Conservation (phyloP, 92 coral and sea anemone species). For the Porites divaricata region DNA sequence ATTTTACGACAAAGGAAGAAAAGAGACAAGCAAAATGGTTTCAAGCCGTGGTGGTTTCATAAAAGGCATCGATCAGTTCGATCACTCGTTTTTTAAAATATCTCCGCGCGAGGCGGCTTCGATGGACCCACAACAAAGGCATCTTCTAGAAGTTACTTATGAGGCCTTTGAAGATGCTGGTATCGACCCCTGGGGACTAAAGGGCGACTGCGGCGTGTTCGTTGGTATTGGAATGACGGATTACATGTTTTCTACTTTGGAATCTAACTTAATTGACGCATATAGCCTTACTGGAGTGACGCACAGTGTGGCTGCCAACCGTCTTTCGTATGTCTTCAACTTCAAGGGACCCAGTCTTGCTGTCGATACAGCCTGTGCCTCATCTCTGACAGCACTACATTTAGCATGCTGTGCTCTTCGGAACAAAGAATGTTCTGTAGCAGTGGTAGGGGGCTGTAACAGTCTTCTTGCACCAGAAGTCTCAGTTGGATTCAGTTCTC, state of each 20-base stretch:
- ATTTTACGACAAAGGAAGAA: background rate
- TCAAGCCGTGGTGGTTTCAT: slow-evolving; percentile 9
- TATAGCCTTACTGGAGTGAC: slow-evolving; percentile 20
- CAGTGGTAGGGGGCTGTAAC: slow-evolving; percentile 51
- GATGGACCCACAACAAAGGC: slow-evolving; percentile 65
- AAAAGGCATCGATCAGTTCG: slow-evolving; percentile 37
- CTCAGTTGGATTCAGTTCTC: slow-evolving; percentile 12
- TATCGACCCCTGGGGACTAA: background rate
- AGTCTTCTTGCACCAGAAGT: slow-evolving; percentile 10
- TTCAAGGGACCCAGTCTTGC: slow-evolving; percentile 42
- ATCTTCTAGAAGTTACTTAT: slow-evolving; percentile 48
- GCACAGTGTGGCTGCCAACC: slow-evolving; percentile 44
- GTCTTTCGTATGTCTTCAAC: slow-evolving; percentile 32
- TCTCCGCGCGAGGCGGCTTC: slow-evolving; percentile 56
- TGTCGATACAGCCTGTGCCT: slow-evolving; percentile 47
- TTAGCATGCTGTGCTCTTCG: slow-evolving; percentile 29
- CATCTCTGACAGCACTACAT: slow-evolving; percentile 45
- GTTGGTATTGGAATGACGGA: slow-evolving; percentile 17
- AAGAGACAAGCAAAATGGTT: background rate
- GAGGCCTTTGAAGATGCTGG: slow-evolving; percentile 66
- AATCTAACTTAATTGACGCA: slow-evolving; percentile 25
- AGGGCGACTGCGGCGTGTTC: slow-evolving; percentile 25
- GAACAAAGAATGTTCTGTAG: slow-evolving; percentile 33
- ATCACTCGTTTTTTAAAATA: slow-evolving; percentile 54
- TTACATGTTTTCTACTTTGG: background rate